phyloP scores from a whole-genome alignment of 2,113 vertebrate species.

The Labeo catla region DNA sequence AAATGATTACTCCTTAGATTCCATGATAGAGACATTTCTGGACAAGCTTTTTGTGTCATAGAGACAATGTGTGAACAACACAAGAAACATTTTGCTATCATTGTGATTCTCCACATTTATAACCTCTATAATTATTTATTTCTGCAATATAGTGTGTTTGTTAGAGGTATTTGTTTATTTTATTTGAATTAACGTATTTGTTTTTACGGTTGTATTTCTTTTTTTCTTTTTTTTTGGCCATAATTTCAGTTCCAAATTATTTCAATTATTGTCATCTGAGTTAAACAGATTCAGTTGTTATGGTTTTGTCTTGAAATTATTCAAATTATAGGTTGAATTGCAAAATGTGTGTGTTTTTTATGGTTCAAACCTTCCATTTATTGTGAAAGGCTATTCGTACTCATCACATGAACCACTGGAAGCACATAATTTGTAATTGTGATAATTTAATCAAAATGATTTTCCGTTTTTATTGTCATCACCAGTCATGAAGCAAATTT shows the following conservation, averaged over 20 bases:
- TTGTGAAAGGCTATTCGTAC: background rate
- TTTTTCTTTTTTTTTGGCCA: slow-evolving; percentile 32
- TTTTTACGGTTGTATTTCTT: slow-evolving; percentile 50
- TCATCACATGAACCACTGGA: slow-evolving; percentile 27
- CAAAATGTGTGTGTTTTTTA: background rate
- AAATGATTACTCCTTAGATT: background rate
- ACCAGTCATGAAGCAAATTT: background rate
- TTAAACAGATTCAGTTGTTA: slow-evolving; percentile 8
- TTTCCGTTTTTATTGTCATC: background rate
- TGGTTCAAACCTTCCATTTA: background rate
- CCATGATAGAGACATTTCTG: background rate
- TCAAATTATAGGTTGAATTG: background rate
- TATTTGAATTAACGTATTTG: slow-evolving; percentile 56
- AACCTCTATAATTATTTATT: slow-evolving; percentile 74
- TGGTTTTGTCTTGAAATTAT: background rate
- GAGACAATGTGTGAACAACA: slow-evolving; percentile 28
- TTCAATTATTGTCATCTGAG: background rate
- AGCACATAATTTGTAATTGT: background rate
- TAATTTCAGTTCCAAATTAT: slow-evolving; percentile 62
- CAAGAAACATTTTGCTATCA: slow-evolving; percentile 15
- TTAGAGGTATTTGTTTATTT: slow-evolving; percentile 54
- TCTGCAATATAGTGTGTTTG: slow-evolving; percentile 63
- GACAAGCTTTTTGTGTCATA: background rate
- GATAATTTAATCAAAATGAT: background rate
- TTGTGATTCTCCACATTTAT: slow-evolving; percentile 51